Evolutionary conservation across 1,140 invertebrate species (phyloP), one percentile per base, ranked within the genome.

Genomic region (Octopus bimaculoides): DNA sequence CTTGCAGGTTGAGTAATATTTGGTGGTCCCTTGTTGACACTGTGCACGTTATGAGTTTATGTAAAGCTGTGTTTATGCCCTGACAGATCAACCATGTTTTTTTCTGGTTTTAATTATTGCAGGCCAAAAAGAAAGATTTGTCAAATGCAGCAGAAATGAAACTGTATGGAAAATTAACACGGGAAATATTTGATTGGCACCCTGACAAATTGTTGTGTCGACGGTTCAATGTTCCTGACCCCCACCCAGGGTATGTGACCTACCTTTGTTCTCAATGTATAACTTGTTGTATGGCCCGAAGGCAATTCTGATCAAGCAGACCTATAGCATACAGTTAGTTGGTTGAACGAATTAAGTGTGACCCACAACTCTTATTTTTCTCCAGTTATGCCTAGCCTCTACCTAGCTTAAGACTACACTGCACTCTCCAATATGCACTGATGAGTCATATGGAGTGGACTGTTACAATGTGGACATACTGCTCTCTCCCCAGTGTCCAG

Each of bases 151-250:
- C 94, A 0, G 92, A 92, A 83, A 92, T 93, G 87, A 96, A 95
- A 84, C 93, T 95, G 90, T 97, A 94, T 91, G 96, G 96, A 0
- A 92, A 93, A 82, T 89, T 96, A 78, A 98, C 96, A 0, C 89
- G 93, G 53, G 91, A 95, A 75, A 91, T 89, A 41, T 88, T 87
- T 8, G 92, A 93, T 79, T 99, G 98, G 98, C 93, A 94, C 84
- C 98, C 98, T 3, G 93, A 94, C 78, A 91, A 93, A 78, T 86
- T 98, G 17, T 90, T 99, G 0, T 99, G 96, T 87, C 96, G 96
- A 86, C 91, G 97, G 69, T 99, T 99, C 86, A 99, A 99, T 89
- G 94, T 99, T 10, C 95, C 96, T 0, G 94, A 98, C 90, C 96
- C 97, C 0, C 94, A 93, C 85, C 92, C 92, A 81, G 91, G 92